Base-by-base conservation (phyloP, 2,888 invertebrate genomes). In the Stenoptilia bipunctidactyla region DNA sequence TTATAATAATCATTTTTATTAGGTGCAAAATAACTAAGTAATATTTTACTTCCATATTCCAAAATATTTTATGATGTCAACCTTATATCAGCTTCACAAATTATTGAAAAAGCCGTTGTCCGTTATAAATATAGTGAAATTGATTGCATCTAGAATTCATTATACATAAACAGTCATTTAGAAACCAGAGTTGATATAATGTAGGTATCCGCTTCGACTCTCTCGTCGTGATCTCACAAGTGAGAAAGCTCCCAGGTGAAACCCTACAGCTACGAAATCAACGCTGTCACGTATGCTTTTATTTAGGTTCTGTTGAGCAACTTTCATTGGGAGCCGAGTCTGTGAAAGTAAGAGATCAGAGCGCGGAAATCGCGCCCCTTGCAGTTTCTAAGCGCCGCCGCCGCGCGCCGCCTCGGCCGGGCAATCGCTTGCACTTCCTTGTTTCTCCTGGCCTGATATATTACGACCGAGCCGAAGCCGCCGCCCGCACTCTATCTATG, bases 171-270 rank as follows among this genome's bases (percentile, higher is more conserved):
- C 30, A 30, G 12, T 12, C 2, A 30, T 30, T 30, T 30, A 30
- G 30, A 30, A 30, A 30, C 12, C 12, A 12, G 12, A 30, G 12
- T 30, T n/a, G 30, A 30, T 12, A 30, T 30, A 3, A 30, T 9
- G n/a, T 12, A n/a, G 9, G 30, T 30, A 30, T 48, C 44, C 40
- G 49, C 48, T 53, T 57, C 61, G 45, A 55, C 54, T 61, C n/a
- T n/a, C 58, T 62, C 58, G 54, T 60, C 53, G 46, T 52, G 50
- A 47, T 49, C 52, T 50, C 50, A 30, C 15, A 12, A 34, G 45
- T 57, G 64, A 66, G 77, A 80, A 80, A 80, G 80, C 77, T 77
- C 62, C 58, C 52, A 60, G 72, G 68, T 75, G 74, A 72, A 77
- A 71, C 65, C 66, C 66, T 70, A 66, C 56, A 58, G 56, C 65